Evolutionary conservation across 2,888 invertebrate species (phyloP).

Genomic region (Notodonta ziczac): DNA sequence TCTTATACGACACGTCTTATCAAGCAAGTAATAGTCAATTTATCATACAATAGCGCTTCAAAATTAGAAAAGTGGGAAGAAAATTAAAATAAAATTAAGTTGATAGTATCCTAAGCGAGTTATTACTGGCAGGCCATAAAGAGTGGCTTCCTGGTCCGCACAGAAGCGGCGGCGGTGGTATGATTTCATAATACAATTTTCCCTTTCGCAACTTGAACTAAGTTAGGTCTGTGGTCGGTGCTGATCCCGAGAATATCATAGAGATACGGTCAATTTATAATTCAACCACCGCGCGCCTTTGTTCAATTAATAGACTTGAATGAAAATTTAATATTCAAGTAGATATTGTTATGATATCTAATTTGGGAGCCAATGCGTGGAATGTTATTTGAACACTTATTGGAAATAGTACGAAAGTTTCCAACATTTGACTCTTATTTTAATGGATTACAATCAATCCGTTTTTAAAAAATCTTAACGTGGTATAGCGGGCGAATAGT

Average conservation of each 20-base stretch:
- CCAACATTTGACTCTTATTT: too few relatives aligned
- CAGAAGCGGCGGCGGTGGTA: slow-evolving; percentile 57
- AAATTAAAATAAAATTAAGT: slow-evolving; percentile 29
- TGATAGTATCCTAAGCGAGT: slow-evolving; percentile 61
- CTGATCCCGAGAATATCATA: slow-evolving; percentile 47
- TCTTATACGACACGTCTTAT: neutral
- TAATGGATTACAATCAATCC: too few relatives aligned
- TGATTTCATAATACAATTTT: slow-evolving; percentile 78
- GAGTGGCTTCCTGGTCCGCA: slow-evolving; percentile 63
- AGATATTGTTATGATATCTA: neutral
- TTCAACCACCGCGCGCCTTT: slow-evolving; percentile 31
- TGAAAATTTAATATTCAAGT: neutral
- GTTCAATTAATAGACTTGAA: neutral
- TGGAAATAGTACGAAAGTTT: too few relatives aligned
- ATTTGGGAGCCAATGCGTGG: too few relatives aligned
- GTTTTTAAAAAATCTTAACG: too few relatives aligned
- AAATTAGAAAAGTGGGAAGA: slow-evolving; percentile 23
- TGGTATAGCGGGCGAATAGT: too few relatives aligned
- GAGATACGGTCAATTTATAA: slow-evolving; percentile 50
- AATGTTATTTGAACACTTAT: too few relatives aligned
- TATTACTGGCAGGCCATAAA: slow-evolving; percentile 63
- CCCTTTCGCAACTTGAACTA: slow-evolving; percentile 64
- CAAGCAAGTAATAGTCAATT: slow-evolving; percentile 8
- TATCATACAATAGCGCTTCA: slow-evolving; percentile 32
- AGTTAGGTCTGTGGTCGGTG: slow-evolving; percentile 43